These are phyloP conservation scores for Cydia strobilella DNA, from an alignment of 1,140 invertebrate species.

Conservation along the genomic window DNA sequence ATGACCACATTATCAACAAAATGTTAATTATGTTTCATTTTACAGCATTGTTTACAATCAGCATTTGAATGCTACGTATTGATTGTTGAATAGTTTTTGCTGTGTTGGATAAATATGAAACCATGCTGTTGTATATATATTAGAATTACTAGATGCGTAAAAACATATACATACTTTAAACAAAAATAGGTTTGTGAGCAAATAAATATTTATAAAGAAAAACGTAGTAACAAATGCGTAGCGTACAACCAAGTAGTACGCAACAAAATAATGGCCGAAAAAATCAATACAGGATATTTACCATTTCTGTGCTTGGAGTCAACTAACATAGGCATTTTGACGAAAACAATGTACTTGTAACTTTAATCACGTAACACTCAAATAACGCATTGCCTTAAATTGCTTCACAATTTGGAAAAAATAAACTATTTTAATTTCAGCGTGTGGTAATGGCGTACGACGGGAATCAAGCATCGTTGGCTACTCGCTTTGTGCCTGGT, in stretches of 20 bases:
- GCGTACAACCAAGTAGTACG: slow-evolving; percentile 12
- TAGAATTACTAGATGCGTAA: neutral
- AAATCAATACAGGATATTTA: slow-evolving; percentile 76
- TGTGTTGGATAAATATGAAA: neutral
- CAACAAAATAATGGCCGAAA: slow-evolving; percentile 56
- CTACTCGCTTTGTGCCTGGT: slow-evolving; percentile 54
- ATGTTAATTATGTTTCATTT: slow-evolving; percentile 1
- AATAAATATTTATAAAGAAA: neutral
- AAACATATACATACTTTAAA: neutral
- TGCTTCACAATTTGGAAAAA: slow-evolving; percentile 38
- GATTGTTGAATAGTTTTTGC: neutral
- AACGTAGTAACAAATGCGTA: slow-evolving; percentile 10
- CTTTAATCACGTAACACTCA: slow-evolving; percentile 58
- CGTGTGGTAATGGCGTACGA: slow-evolving; percentile 45
- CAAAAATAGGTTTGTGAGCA: neutral
- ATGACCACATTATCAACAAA: neutral
- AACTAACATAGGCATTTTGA: slow-evolving; percentile 71
- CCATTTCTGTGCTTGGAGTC: slow-evolving; percentile 67
- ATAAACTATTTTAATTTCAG: slow-evolving; percentile 41
- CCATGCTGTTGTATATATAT: neutral
- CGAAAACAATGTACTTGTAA: slow-evolving; percentile 40
- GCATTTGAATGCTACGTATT: neutral
- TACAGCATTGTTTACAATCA: slow-evolving; percentile 12
- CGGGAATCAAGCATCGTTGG: slow-evolving; percentile 59
- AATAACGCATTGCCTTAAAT: slow-evolving; percentile 57